A percentile compares a stretch with the other conserved stretches of the same genome.
These are phyloP conservation scores for Myotis davidii DNA, from an alignment of 2,113 vertebrate genomes.

Conservation along the genomic window DNA sequence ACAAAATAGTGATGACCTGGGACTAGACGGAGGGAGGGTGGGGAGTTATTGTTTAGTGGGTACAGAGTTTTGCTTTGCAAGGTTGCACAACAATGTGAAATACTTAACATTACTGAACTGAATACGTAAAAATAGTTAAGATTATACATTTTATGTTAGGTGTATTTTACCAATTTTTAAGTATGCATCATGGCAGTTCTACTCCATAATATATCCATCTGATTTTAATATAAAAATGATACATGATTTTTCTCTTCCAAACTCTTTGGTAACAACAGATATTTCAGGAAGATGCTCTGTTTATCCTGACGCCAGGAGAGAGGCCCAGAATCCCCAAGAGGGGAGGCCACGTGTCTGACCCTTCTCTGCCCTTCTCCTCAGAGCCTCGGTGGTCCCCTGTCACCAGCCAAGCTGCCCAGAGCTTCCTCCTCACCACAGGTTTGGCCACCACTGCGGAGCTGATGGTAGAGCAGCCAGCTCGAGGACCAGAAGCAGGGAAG, in stretches of 20 bases:
- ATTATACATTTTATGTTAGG: not conserved
- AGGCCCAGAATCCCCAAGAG: not conserved
- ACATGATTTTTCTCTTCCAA: not conserved
- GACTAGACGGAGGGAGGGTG: not conserved
- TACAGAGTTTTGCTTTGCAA: not conserved
- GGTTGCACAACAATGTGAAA: not conserved
- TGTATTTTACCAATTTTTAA: not conserved
- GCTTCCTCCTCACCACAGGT: not conserved
- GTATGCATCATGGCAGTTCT: not conserved
- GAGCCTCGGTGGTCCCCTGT: not conserved
- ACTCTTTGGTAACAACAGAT: not conserved
- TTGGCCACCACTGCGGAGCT: not conserved
- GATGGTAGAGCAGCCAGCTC: not conserved
- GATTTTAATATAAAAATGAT: not conserved
- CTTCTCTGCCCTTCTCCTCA: not conserved
- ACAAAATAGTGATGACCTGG: not conserved
- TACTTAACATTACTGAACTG: not conserved
- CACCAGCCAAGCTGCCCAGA: not conserved
- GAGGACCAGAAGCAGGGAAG: not conserved
- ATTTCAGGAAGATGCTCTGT: not conserved
- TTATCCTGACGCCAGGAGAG: not conserved
- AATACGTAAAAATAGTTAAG: not conserved
- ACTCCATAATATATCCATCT: not conserved
- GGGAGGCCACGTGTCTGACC: not conserved
- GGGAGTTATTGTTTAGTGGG: not conserved